Percentiles rank a stretch among this genome's conserved stretches.
phyloP scores from a whole-genome alignment of 2,888 invertebrate species.

The Diarsia dahlii region DNA sequence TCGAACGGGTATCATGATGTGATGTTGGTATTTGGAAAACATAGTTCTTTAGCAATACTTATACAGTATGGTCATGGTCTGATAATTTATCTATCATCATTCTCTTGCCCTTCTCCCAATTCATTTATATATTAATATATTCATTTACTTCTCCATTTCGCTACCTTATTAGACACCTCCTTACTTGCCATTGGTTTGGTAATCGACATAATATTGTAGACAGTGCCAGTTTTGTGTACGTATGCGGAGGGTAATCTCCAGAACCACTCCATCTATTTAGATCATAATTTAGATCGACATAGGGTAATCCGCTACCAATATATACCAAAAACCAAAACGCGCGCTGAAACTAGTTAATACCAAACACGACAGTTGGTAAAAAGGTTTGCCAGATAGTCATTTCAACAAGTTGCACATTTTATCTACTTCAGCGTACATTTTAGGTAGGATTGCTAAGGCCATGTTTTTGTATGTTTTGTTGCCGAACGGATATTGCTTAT shows the following conservation, averaged over 20 bases:
- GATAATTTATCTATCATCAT: too few species aligned
- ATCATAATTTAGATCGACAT: background rate
- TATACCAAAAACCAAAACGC: background rate
- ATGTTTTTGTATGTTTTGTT: background rate
- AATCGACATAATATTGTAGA: background rate
- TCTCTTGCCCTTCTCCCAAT: too few species aligned
- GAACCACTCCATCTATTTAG: background rate
- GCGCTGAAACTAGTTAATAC: background rate
- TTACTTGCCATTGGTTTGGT: too few species aligned
- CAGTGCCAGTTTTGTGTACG: background rate
- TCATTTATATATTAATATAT: too few species aligned
- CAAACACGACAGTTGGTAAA: background rate
- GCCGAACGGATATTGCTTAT: background rate
- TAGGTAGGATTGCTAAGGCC: background rate
- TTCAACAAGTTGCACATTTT: background rate
- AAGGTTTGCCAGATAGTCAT: background rate
- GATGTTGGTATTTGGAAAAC: background rate
- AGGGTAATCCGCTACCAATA: background rate
- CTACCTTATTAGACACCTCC: too few species aligned
- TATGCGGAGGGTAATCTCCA: background rate
- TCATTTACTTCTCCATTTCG: too few species aligned
- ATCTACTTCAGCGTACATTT: background rate
- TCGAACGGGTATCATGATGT: conserved; percentile 5
- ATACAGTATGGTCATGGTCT: background rate
- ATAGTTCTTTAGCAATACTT: background rate